These are phyloP conservation scores for Scortum barcoo DNA, from an alignment of 2,113 vertebrate genomes.

Conservation along the genomic window DNA sequence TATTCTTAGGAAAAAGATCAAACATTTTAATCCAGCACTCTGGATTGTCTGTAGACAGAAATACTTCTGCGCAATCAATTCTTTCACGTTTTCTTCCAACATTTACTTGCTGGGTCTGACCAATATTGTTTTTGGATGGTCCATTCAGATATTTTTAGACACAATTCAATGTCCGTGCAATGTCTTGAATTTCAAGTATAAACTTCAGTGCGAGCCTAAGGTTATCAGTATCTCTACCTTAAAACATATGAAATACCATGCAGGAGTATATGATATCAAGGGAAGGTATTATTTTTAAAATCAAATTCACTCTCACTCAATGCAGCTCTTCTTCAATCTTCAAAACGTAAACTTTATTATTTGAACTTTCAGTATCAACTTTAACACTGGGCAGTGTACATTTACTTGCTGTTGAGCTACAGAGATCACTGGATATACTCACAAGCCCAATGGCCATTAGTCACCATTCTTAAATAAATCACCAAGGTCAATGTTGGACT, in stretches of 20 bases:
- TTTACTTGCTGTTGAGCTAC: not conserved
- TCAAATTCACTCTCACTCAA: not conserved
- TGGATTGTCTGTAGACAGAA: constrained; percentile 7
- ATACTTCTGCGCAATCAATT: constrained; percentile 33
- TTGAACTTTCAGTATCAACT: not conserved
- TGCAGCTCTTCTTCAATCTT: not conserved
- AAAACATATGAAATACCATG: no score
- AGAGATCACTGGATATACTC: not conserved
- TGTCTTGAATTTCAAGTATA: not conserved
- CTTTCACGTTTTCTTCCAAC: constrained; percentile 18
- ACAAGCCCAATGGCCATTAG: constrained; percentile 1
- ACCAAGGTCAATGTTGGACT: constrained; percentile 2
- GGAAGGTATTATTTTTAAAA: not conserved
- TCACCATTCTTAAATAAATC: constrained; percentile 31
- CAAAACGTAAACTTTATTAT: not conserved
- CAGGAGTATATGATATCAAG: no score
- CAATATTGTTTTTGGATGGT: constrained; percentile 10
- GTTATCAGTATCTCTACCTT: no score
- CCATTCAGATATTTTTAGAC: constrained; percentile 21
- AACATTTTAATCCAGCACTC: constrained; percentile 1
- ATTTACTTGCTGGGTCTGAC: not conserved
- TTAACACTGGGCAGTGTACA: not conserved
- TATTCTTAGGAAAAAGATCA: constrained; percentile 1
- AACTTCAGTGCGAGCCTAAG: not conserved
- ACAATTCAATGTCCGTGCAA: not conserved